phyloP scores from a whole-genome alignment of 2,113 vertebrate species.

The Petrocephalus microphthalmus region DNA sequence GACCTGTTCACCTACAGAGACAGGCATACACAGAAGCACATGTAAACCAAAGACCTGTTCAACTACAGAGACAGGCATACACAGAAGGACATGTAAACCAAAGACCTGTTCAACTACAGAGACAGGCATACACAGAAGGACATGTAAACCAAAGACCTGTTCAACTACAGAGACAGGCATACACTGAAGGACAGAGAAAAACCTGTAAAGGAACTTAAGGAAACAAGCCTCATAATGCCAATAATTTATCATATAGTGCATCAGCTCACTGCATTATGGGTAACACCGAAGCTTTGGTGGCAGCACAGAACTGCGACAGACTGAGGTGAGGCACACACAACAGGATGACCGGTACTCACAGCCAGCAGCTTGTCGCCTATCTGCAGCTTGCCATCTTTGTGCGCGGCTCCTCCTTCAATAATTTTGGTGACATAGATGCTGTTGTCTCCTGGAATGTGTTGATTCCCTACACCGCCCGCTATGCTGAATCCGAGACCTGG shows the following conservation, averaged over 20 bases:
- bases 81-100: no score
- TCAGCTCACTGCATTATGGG: background rate
- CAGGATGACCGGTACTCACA: slow-evolving; percentile 56
- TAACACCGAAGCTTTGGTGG: background rate
- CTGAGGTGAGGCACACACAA: background rate
- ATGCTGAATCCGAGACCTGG: slow-evolving; percentile 97
- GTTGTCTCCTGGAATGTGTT: slow-evolving; percentile 96
- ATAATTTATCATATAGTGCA: background rate
- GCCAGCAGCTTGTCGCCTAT: slow-evolving; percentile 95
- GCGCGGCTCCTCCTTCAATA: slow-evolving; percentile 93
- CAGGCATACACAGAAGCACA: no score
- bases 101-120: no score
- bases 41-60: no score
- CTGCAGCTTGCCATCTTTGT: slow-evolving; percentile 92
- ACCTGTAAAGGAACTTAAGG: background rate
- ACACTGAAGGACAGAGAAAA: background rate
- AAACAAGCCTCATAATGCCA: background rate
- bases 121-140: no score
- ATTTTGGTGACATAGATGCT: slow-evolving; percentile 97
- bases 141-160: no score
- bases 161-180: background rate
- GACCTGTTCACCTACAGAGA: no score
- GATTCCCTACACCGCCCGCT: slow-evolving; percentile 94
- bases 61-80: no score
- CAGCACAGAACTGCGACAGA: background rate